A percentile compares a stretch with the other conserved stretches of the same genome.
These are phyloP conservation scores for Eciton burchellii DNA, from an alignment of 1,140 invertebrate genomes.

Conservation along the genomic window DNA sequence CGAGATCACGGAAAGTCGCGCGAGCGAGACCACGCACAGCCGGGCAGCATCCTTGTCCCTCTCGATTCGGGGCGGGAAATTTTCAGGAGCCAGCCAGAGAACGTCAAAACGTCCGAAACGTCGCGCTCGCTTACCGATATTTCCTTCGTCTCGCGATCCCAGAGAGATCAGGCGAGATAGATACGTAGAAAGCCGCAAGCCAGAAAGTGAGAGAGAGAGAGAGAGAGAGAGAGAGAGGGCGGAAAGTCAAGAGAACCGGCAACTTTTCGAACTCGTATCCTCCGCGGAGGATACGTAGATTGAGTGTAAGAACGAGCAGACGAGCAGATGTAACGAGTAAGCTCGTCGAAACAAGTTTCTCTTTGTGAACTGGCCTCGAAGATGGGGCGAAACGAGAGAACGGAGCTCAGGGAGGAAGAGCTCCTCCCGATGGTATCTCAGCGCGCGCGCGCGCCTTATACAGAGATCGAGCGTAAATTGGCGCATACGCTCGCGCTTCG, in stretches of 20 bases:
- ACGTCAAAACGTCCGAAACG: not conserved
- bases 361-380: conserved; percentile 69
- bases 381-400: conserved; percentile 48
- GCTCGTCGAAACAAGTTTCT: conserved; percentile 70
- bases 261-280: conserved; percentile 55
- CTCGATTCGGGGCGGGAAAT: not conserved
- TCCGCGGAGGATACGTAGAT: conserved; percentile 51
- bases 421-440: conserved; percentile 18
- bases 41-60: too few relatives aligned
- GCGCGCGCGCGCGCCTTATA: not conserved
- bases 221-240: conserved; percentile 4
- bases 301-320: conserved; percentile 60
- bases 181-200: too few relatives aligned
- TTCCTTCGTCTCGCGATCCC: not conserved
- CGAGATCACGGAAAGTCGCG: too few relatives aligned
- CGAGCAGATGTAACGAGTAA: conserved; percentile 62
- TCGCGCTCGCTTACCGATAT: conserved; percentile 3
- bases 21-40: too few relatives aligned
- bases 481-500: conserved; percentile 12
- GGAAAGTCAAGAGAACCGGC: conserved; percentile 14
- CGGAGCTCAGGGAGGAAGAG: not conserved
- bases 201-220: too few relatives aligned
- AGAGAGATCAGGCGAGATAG: not conserved
- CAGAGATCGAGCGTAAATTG: conserved; percentile 25
- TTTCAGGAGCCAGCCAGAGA: not conserved